These are phyloP conservation scores for Ditylenchus weischeri DNA, from an alignment of 2,888 invertebrate species.

Conservation along the genomic window DNA sequence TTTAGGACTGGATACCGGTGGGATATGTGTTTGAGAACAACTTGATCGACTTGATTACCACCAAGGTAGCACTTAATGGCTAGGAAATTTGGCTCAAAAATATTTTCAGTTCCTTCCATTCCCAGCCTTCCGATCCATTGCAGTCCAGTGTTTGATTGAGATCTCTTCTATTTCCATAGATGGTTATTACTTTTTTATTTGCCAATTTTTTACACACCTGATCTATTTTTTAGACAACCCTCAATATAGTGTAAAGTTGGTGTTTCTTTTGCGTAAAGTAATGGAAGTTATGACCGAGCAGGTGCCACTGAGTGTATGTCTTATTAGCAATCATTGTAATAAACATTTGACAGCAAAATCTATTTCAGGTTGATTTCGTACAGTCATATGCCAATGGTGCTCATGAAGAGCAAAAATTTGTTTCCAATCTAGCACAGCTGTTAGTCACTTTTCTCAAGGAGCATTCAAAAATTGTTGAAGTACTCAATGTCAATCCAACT, in stretches of 20 bases:
- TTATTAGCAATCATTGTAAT: neutral
- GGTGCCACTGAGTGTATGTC: neutral
- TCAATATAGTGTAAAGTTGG: conserved; percentile 86
- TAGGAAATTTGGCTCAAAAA: neutral
- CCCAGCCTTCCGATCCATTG: conserved; percentile 94
- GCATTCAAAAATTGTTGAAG: conserved; percentile 69
- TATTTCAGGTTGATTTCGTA: conserved; percentile 77
- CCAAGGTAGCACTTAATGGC: conserved; percentile 24
- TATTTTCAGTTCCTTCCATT: conserved; percentile 80
- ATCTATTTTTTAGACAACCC: conserved; percentile 59
- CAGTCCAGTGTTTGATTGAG: conserved; percentile 94
- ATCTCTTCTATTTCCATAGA: conserved; percentile 67
- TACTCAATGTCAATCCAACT: conserved; percentile 24
- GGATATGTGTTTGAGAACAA: conserved; percentile 99
- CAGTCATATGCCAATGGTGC: conserved; percentile 87
- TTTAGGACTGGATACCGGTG: conserved; percentile 91
- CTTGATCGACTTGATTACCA: conserved; percentile 81
- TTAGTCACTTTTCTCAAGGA: conserved; percentile 93
- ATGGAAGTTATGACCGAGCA: conserved; percentile 24
- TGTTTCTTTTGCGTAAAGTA: conserved; percentile 70
- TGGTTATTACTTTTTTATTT: too few relatives aligned
- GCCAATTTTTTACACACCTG: too few relatives aligned
- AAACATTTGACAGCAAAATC: conserved; percentile 11
- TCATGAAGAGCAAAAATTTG: conserved; percentile 96
- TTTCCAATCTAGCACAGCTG: conserved; percentile 95